A percentile compares a stretch with the other conserved stretches of the same genome.
These are phyloP conservation scores for Cyphomyrus plagiostoma DNA, from an alignment of 2,113 vertebrate genomes.

Conservation along the genomic window DNA sequence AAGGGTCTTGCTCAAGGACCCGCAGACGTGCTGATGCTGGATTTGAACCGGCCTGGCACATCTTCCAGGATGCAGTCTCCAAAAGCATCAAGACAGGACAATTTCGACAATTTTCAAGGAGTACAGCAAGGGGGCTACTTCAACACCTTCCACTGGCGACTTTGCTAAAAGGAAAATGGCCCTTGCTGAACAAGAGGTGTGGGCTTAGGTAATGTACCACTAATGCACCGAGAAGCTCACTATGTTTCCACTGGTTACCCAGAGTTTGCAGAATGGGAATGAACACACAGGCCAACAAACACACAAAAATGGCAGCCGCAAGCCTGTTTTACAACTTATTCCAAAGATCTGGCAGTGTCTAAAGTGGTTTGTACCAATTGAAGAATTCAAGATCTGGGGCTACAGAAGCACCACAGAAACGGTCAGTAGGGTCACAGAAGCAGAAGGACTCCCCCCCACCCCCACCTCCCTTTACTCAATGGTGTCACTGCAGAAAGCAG, in stretches of 20 bases:
- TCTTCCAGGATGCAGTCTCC: background rate
- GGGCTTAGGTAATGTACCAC: background rate
- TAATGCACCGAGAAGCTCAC: background rate
- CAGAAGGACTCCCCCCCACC: background rate
- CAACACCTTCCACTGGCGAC: background rate
- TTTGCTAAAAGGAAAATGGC: background rate
- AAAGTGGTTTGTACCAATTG: background rate
- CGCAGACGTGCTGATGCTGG: too few species aligned
- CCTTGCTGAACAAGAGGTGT: background rate
- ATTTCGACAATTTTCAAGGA: background rate
- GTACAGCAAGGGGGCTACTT: background rate
- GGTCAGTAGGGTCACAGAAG: background rate
- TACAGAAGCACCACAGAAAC: background rate
- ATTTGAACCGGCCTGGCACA: background rate
- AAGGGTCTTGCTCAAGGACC: too few species aligned
- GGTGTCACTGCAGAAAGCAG: background rate
- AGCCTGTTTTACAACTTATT: background rate
- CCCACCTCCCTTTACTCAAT: background rate
- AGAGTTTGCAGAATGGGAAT: background rate
- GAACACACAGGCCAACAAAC: background rate
- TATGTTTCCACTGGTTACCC: background rate
- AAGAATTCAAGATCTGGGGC: background rate
- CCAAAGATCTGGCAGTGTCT: background rate
- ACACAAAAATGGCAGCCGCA: background rate
- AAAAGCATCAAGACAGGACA: background rate